Percentiles rank a stretch among this genome's conserved stretches.
phyloP scores from a whole-genome alignment of 2,888 invertebrate species.

The Atherix ibis region DNA sequence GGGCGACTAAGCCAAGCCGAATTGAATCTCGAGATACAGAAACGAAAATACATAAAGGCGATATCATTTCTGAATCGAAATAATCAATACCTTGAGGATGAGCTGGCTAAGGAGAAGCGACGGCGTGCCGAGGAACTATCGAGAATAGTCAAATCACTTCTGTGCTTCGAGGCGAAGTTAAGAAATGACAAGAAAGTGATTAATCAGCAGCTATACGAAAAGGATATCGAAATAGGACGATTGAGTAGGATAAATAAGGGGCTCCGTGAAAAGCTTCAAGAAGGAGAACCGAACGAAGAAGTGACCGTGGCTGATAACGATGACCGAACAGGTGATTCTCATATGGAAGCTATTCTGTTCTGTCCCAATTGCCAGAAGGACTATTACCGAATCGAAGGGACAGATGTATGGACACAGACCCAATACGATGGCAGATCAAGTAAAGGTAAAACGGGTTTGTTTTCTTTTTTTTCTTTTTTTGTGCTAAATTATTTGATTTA shows the following conservation, averaged over 20 bases:
- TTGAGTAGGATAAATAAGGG: conserved; percentile 24
- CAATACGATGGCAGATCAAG: conserved; percentile 19
- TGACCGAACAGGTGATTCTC: conserved; percentile 16
- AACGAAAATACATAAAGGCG: conserved; percentile 24
- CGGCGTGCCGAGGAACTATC: conserved; percentile 28
- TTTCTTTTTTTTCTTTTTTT: background rate
- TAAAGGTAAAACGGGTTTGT: conserved; percentile 21
- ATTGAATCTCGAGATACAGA: conserved; percentile 15
- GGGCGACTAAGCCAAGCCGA: background rate
- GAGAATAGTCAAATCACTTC: conserved; percentile 28
- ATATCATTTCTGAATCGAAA: conserved; percentile 27
- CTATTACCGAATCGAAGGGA: conserved; percentile 28
- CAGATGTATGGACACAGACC: conserved; percentile 25
- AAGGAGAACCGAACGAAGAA: conserved; percentile 14
- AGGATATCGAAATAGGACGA: conserved; percentile 27
- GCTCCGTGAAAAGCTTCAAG: conserved; percentile 20
- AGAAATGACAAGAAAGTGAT: conserved; percentile 30
- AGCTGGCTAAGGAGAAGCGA: conserved; percentile 28
- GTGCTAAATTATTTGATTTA: conserved; percentile 2
- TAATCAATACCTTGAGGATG: conserved; percentile 25
- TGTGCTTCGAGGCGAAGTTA: conserved; percentile 29
- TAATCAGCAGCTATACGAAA: conserved; percentile 26
- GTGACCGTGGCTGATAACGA: conserved; percentile 8
- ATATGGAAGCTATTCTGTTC: conserved; percentile 19
- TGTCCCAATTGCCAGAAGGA: conserved; percentile 30